Evolutionary conservation across 2,113 vertebrate genomes (phyloP).

Genomic region (Solenodon paradoxus): DNA sequence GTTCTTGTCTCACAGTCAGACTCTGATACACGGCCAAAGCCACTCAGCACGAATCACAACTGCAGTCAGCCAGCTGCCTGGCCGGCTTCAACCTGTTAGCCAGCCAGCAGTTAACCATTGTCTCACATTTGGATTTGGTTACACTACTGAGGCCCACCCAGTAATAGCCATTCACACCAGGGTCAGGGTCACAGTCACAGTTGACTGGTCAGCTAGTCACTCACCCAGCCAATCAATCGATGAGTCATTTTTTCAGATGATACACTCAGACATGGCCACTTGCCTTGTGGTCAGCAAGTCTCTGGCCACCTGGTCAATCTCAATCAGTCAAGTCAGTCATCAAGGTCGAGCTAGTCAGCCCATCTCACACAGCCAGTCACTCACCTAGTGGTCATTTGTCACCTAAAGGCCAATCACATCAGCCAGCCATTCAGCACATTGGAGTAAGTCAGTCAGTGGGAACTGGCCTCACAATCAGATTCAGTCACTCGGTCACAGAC

Average conservation of each 20-base stretch:
- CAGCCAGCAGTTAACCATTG: neutral
- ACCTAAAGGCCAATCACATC: neutral
- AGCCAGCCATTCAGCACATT: neutral
- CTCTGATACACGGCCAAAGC: neutral
- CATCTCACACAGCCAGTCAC: neutral
- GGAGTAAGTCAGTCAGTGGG: neutral
- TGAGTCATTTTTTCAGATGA: neutral
- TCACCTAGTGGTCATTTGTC: neutral
- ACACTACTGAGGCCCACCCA: too few species aligned
- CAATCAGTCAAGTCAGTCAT: neutral
- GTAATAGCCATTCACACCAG: neutral
- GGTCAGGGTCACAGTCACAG: neutral
- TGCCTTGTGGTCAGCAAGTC: neutral
- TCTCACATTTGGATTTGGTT: neutral
- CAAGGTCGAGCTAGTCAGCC: neutral
- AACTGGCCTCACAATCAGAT: neutral
- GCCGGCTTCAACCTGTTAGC: neutral
- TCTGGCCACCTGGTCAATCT: neutral
- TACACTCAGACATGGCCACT: neutral
- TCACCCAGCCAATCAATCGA: neutral
- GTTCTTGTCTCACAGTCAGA: neutral
- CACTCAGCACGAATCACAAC: neutral
- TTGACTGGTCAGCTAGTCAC: neutral
- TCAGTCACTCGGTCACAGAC: neutral
- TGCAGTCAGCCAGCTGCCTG: neutral